Evolutionary conservation across 23 tunicate genomes (phyloP), one percentile per base, ranked within the genome.

Genomic region (Phallusia fumigata): DNA sequence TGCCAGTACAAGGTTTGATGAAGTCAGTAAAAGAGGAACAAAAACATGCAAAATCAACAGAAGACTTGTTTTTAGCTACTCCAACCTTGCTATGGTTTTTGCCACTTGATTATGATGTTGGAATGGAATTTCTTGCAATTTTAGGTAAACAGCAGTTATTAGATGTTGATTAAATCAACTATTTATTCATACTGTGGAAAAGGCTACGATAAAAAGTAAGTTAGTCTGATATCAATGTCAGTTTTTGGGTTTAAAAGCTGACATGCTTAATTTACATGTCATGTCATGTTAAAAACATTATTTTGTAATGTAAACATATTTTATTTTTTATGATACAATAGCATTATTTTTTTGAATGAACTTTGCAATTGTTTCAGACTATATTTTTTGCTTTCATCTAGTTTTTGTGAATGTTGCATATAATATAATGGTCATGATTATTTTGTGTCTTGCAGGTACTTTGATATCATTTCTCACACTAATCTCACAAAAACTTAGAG

Each of bases 1-100:
- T 80, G 53, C 94, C 94, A 15, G 94, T 89, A 21, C 30, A 65
- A 15, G 65, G 49, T 58, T 30, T 64, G 32, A 40, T 84, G 73
- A 78, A 78, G 19, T 6, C 81, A 49, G 18, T 74, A 80, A 58
- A 51, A 32, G 30, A 80, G 47, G 19, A 47, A 65, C 45, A 74
- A 75, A 35, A 86, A 77, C 28, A 47, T 75, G 53, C 75, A 32
- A 83, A 78, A 65, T 77, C 81, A 19, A 85, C 90, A n/a, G 94
- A 94, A 64, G 21, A 77, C 5, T 52, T 81, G 33, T 89, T 89
- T 52, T 35, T 81, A 72, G 33, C 85, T 15, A 76, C 72, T 53
- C 98, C 98, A 73, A 82, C 93, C 22, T 76, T 86, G 0, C 65
- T 89, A 0, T 89, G 86, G 85, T 89, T 89, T 64, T 24, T 84